Conservation (phyloP, 2,888 invertebrate genomes). For the Neuroscelio doddi region DNA sequence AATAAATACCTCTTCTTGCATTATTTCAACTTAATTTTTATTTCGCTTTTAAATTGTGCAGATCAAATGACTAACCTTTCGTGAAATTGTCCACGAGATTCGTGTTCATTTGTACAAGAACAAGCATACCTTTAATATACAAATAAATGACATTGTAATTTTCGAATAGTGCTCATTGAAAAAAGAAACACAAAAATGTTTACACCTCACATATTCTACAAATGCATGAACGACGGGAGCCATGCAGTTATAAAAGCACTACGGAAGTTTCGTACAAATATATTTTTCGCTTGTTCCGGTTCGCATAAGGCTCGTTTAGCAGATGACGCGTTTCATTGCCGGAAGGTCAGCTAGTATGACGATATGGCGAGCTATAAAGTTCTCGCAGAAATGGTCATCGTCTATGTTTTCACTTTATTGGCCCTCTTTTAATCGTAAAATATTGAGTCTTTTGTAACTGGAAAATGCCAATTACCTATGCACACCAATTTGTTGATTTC, state of each 20-base stretch:
- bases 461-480: not conserved
- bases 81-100: too few relatives aligned
- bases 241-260: constrained; percentile 12
- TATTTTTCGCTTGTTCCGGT: constrained; percentile 11
- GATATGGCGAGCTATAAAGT: not conserved
- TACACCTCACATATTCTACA: too few relatives aligned
- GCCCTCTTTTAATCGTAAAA: not conserved
- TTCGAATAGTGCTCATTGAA: too few relatives aligned
- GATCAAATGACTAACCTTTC: too few relatives aligned
- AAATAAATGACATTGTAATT: too few relatives aligned
- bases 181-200: too few relatives aligned
- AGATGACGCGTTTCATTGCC: constrained; percentile 3
- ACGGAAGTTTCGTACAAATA: constrained; percentile 11
- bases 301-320: not conserved
- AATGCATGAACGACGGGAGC: too few relatives aligned
- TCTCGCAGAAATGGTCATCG: not conserved
- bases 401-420: not conserved
- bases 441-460: not conserved
- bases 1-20: too few relatives aligned
- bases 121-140: too few relatives aligned
- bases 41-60: too few relatives aligned
- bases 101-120: too few relatives aligned
- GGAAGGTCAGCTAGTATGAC: not conserved
- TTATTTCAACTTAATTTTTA: too few relatives aligned
- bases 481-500: not conserved